Conservation (phyloP, 1,140 invertebrate genomes). For the Agraylea sexmaculata region DNA sequence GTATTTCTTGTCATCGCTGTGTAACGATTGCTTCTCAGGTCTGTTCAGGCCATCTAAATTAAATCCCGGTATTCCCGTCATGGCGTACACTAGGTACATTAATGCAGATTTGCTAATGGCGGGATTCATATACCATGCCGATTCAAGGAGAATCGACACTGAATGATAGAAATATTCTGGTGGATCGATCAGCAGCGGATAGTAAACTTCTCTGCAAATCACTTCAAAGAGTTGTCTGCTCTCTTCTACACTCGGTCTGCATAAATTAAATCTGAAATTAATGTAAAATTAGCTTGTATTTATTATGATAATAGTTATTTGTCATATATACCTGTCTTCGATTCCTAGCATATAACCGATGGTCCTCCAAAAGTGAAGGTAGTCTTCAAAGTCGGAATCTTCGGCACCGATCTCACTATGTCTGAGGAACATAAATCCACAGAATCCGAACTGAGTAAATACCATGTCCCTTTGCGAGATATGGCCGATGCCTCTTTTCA, state of each 20-base stretch:
- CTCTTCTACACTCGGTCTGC: slow-evolving; percentile 31
- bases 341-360: slow-evolving; percentile 72
- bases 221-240: slow-evolving; percentile 32
- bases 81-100: slow-evolving; percentile 26
- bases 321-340: slow-evolving; percentile 51
- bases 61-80: slow-evolving; percentile 31
- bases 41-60: slow-evolving; percentile 20
- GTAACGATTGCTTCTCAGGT: not conserved
- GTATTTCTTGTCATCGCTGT: not conserved
- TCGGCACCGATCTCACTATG: slow-evolving; percentile 52
- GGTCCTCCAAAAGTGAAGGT: slow-evolving; percentile 73
- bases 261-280: slow-evolving; percentile 44
- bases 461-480: slow-evolving; percentile 71
- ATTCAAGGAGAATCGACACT: slow-evolving; percentile 33
- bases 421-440: slow-evolving; percentile 60
- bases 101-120: slow-evolving; percentile 25
- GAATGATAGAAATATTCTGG: slow-evolving; percentile 39
- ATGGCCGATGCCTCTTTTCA: slow-evolving; percentile 33
- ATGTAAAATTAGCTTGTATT: slow-evolving; percentile 1
- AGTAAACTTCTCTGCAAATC: slow-evolving; percentile 31
- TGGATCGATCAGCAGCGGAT: slow-evolving; percentile 31
- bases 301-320: not conserved
- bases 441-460: slow-evolving; percentile 76
- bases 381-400: slow-evolving; percentile 55
- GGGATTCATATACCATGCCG: slow-evolving; percentile 33